These are phyloP conservation scores for Lycaena phlaeas DNA, from an alignment of 2,888 invertebrate species.

Conservation along the genomic window DNA sequence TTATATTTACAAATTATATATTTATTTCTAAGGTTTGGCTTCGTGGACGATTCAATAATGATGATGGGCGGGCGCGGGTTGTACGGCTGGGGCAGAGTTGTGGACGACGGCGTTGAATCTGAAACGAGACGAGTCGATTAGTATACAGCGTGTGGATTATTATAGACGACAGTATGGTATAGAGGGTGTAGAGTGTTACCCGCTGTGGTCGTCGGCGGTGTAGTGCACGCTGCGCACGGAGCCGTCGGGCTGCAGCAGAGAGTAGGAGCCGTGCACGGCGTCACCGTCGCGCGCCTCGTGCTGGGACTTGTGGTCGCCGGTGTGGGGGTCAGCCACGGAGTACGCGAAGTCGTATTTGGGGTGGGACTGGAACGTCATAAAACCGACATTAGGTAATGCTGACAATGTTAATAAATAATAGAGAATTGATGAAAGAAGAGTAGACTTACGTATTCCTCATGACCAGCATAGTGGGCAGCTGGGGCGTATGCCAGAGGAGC, in stretches of 20 bases:
- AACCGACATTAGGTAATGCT: too few relatives aligned
- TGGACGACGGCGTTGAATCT: neutral
- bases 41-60: neutral
- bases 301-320: neutral
- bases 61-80: neutral
- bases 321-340: conserved; percentile 65
- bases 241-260: neutral
- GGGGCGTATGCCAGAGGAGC: conserved; percentile 30
- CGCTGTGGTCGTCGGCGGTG: conserved; percentile 22
- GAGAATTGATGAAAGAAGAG: neutral
- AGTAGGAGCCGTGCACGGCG: conserved; percentile 12
- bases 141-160: too few relatives aligned
- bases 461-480: conserved; percentile 23
- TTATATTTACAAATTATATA: neutral
- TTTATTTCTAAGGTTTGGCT: neutral
- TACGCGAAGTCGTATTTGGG: conserved; percentile 44
- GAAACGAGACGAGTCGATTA: too few relatives aligned
- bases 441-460: conserved; percentile 28
- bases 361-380: conserved; percentile 10
- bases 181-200: too few relatives aligned
- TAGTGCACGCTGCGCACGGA: conserved; percentile 27
- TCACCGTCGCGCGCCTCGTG: conserved; percentile 41
- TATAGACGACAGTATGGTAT: too few relatives aligned
- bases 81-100: neutral
- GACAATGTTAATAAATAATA: neutral